Evolutionary conservation across 2,888 invertebrate genomes (phyloP), one percentile per base, ranked within the genome.

Genomic region (Agonopterix arenella): DNA sequence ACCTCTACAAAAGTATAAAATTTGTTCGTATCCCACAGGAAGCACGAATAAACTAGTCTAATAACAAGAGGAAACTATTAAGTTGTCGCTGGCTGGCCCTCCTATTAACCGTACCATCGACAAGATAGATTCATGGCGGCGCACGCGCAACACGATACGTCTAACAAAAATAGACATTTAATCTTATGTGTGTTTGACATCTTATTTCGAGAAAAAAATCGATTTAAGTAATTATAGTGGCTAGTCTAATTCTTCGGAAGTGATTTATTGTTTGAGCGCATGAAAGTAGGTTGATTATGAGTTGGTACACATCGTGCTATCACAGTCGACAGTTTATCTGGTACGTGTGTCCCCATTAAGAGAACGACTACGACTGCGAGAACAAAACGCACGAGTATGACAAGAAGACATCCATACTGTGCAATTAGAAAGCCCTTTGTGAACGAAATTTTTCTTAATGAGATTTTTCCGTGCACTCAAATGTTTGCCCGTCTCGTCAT

Each of bases 21-120:
- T 51, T 52, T 53, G 45, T 52, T 57, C 28, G 4, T 28, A 28
- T 40, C 53, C 50, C 51, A 55, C 58, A 55, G 60, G 60, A 60
- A 57, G 52, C 50, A 51, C 45, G 49, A 47, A 44, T 51, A 47
- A 49, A 51, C 51, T 43, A 48, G 45, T 43, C 48, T 44, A 54
- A 43, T 54, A 44, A 50, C 69, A 74, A 71, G 70, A 79, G 84
- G 84, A 86, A 84, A 78, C 84, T 77, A 85, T 86, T 81, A 86
- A 85, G 69, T 80, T 84, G 84, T 86, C 86, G 71, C 67, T 73
- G 66, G 71, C 67, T 73, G 66, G 60, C 63, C 66, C 64, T 61
- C 64, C 75, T 76, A 80, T 83, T 75, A 79, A 68, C 63, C 69
- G 73, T 70, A 67, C 68, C 73, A 74, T 75, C 72, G 75, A 75